Evolutionary conservation across 2,888 invertebrate genomes (phyloP).

Genomic region (Linnaemya vulpina): DNA sequence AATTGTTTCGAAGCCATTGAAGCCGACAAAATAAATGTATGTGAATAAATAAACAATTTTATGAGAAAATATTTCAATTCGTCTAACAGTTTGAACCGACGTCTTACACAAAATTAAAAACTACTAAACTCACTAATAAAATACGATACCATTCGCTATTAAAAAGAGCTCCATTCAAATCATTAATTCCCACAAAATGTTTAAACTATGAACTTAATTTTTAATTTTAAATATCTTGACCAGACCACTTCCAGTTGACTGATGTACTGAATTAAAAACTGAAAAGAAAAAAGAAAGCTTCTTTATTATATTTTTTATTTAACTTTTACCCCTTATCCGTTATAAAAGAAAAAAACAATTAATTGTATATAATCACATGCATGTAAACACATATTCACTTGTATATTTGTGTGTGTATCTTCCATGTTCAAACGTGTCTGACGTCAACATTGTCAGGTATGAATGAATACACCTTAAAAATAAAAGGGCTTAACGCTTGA

Average conservation of each 20-base stretch:
- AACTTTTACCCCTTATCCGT: slow-evolving; percentile 1
- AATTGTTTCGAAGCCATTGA: no score
- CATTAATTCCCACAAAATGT: slow-evolving; percentile 11
- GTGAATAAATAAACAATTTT: no score
- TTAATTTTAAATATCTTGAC: slow-evolving; percentile 39
- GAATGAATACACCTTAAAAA: slow-evolving; percentile 25
- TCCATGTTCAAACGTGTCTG: not conserved
- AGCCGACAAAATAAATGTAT: no score
- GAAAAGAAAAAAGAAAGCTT: slow-evolving; percentile 37
- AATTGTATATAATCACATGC: not conserved
- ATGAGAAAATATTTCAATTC: no score
- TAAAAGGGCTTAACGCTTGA: slow-evolving; percentile 51
- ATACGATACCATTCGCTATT: not conserved
- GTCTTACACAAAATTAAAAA: not conserved
- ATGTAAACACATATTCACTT: not conserved
- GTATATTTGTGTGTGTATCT: not conserved
- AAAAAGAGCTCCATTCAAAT: slow-evolving; percentile 7
- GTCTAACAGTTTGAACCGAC: no score
- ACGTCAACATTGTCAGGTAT: slow-evolving; percentile 19
- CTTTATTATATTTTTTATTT: not conserved
- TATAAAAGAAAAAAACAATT: slow-evolving; percentile 2
- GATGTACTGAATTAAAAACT: not conserved
- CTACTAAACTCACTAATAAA: not conserved
- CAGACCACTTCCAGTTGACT: slow-evolving; percentile 13
- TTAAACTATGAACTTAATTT: not conserved